A percentile compares a stretch with the other conserved stretches of the same genome.
Conservation (phyloP, 2,797 vertebrate genomes). For the Rousettus madagascariensis region DNA sequence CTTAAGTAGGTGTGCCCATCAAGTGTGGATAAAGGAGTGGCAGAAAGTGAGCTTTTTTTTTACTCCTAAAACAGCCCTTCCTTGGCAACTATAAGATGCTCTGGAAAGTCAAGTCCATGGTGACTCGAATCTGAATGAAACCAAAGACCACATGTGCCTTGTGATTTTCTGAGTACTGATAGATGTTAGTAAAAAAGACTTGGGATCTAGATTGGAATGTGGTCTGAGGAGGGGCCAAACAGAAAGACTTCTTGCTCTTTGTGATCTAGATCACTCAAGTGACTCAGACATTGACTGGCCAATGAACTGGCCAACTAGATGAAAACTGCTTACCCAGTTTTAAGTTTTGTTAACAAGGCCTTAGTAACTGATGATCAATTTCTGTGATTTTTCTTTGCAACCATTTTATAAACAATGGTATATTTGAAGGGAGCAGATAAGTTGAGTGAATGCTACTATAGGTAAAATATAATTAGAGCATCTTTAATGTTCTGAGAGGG, state of each 20-base stretch:
- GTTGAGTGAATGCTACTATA: neutral
- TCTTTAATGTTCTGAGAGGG: neutral
- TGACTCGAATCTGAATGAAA: neutral
- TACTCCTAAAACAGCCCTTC: neutral
- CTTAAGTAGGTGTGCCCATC: neutral
- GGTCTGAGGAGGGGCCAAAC: neutral
- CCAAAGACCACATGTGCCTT: neutral
- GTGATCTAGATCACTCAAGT: neutral
- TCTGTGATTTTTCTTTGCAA: neutral
- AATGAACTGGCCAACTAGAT: neutral
- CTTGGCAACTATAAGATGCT: neutral
- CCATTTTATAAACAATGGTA: constrained; percentile 3
- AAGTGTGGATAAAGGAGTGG: neutral
- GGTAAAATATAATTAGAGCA: neutral
- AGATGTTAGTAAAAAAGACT: neutral
- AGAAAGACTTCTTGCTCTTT: neutral
- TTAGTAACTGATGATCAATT: neutral
- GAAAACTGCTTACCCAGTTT: neutral
- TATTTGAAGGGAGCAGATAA: constrained; percentile 25
- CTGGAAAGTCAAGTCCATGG: neutral
- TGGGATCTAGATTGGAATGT: neutral
- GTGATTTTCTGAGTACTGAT: neutral
- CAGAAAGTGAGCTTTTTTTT: constrained; percentile 57
- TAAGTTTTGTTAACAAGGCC: constrained; percentile 13
- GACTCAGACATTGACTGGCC: neutral